Evolutionary conservation across 92 coral and sea anemone species (phyloP), one percentile per base, ranked within the genome.

Genomic region (Porites rus): DNA sequence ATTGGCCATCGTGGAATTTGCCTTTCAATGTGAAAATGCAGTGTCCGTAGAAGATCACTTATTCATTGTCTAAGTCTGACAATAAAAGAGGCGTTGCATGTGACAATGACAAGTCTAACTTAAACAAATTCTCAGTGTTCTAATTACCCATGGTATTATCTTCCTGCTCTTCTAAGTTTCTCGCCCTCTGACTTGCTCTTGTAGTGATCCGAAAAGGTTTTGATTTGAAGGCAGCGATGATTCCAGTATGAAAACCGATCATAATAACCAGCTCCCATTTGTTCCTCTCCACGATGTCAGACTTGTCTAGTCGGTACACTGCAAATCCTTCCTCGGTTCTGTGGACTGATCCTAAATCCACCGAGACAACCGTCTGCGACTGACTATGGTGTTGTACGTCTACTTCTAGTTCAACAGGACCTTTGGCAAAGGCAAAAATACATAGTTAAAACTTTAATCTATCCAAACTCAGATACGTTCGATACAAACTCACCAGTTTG

Each of bases 301-400:
- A 90, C 65, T 91, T 92, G 56, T 91, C 93, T 18, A 92, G 73
- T 80, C 93, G 84, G 84, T 87, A 94, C 65, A 84, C 90, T 67
- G 72, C 19, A 50, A 85, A 82, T 31, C 94, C 94, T 61, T 86
- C 75, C 52, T 90, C 81, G 12, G 94, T 88, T 76, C 72, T 69
- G 89, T 90, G 89, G 43, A 92, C 94, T 6, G 95, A 89, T 64
- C 84, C 93, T 65, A 94, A 68, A 84, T 94, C 93, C 18, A 94
- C 94, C 17, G 93, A 70, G 78, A 94, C 85, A 60, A 89, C 82
- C 11, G 92, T 92, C 58, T 17, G 67, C 72, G 50, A 58, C 43
- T 79, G 82, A 61, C 79, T 90, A 69, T 92, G 92, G 16, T 85
- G 83, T 38, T 78, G 78, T 58, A 80, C 75, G 7, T 62, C 68